Evolutionary conservation across 1,140 invertebrate genomes (phyloP), one percentile per base, ranked within the genome.

Genomic region (Sarcophaga peregrina): DNA sequence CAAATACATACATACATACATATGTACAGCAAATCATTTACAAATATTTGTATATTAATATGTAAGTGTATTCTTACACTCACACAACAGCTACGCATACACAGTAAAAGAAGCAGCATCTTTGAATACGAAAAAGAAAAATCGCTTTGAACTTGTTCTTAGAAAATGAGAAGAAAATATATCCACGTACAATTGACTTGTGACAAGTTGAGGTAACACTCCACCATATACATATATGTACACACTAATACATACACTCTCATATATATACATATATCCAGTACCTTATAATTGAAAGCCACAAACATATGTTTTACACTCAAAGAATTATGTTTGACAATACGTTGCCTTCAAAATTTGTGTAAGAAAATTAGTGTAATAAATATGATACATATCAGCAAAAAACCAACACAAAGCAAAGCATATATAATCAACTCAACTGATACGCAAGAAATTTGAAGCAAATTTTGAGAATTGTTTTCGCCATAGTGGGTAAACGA

Each of bases 161-260:
- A 68, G 62, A 17, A 11, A 58, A 58, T 37, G 1, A 58, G 15
- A 58, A 58, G 15, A n/a, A 20, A 8, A 68, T 68, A 20, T 25
- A 68, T 25, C 17, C 20, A 68, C 62, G 62, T 68, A 68, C 62
- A 68, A 68, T 68, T 68, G 17, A 68, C 62, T 68, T 68, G 62
- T 68, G 62, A 25, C 62, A 68, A n/a, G 62, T 68, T 68, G n/a
- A 68, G 20, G 62, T 68, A 68, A 20, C 62, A 17, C 17, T 68
- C n/a, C 17, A 25, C 9, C 25, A 20, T 68, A 25, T 25, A 9
- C 5, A 7, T 17, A 68, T 8, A 68, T 15, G 58, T 68, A 20
- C n/a, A 37, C 4, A 37, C 25, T 2, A 37, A 4, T 68, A 68
- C 0, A 68, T 68, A 68, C 62, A 17, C n/a, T 25, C n/a, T 7